phyloP scores from a whole-genome alignment of 1,140 invertebrate genomes.

The Tetraneura akinire region DNA sequence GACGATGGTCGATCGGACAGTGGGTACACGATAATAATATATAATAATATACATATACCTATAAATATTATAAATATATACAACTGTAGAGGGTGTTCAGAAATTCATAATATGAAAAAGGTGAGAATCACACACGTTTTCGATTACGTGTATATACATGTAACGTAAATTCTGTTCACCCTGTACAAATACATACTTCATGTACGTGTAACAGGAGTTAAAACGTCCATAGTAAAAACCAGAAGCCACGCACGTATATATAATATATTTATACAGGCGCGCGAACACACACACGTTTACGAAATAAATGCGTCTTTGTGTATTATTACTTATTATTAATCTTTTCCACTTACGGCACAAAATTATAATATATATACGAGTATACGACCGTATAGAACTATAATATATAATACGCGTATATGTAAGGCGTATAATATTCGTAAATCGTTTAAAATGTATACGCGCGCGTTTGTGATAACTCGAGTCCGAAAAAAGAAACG shows the following conservation, averaged over 20 bases:
- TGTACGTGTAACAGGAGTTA: neutral
- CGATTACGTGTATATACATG: no score
- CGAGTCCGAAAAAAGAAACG: neutral
- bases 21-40: no score
- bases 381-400: neutral
- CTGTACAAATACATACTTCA: no score
- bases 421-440: neutral
- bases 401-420: neutral
- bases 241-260: neutral
- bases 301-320: neutral
- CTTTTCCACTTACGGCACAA: constrained; percentile 27
- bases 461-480: no score
- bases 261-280: neutral
- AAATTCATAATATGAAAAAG: no score
- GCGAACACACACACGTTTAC: no score
- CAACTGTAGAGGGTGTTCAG: no score
- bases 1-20: no score
- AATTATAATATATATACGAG: neutral
- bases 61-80: no score
- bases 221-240: constrained; percentile 19
- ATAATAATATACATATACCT: no score
- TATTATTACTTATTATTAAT: constrained; percentile 34
- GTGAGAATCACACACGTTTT: no score
- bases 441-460: constrained; percentile 27
- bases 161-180: no score